phyloP scores from a whole-genome alignment of 2,888 invertebrate species.

The Pediacus dermestoides region DNA sequence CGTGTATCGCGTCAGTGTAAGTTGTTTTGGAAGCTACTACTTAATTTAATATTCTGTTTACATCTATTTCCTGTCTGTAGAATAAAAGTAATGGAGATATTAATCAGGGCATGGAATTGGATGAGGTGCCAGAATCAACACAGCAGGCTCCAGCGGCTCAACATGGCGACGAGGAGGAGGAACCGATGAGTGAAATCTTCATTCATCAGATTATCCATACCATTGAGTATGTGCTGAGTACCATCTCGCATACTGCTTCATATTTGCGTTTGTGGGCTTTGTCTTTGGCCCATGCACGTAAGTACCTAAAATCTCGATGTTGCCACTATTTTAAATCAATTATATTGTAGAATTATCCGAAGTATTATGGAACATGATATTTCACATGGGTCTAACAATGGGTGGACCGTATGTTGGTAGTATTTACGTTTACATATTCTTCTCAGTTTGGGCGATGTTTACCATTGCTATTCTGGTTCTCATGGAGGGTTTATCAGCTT shows the following conservation, averaged over 20 bases:
- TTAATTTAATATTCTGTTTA: conserved; percentile 3
- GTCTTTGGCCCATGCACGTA: conserved; percentile 92
- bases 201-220: conserved; percentile 95
- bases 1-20: conserved; percentile 13
- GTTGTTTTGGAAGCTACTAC: neutral
- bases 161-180: conserved; percentile 50
- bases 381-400: conserved; percentile 22
- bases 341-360: conserved; percentile 39
- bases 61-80: conserved; percentile 18
- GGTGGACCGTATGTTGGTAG: conserved; percentile 47
- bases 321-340: conserved; percentile 6
- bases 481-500: conserved; percentile 90
- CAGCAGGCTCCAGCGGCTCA: conserved; percentile 43
- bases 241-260: conserved; percentile 95
- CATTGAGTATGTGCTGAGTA: conserved; percentile 93
- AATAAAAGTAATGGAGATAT: conserved; percentile 58
- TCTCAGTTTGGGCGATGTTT: conserved; percentile 74
- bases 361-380: conserved; percentile 41
- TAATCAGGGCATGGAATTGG: conserved; percentile 64
- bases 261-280: conserved; percentile 96
- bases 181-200: conserved; percentile 80
- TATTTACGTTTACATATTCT: conserved; percentile 60
- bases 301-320: too few relatives aligned
- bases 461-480: conserved; percentile 79
- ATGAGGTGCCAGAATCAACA: conserved; percentile 37